Conservation (phyloP, 2,797 vertebrate species). For the Basileuterus tristriatus region DNA sequence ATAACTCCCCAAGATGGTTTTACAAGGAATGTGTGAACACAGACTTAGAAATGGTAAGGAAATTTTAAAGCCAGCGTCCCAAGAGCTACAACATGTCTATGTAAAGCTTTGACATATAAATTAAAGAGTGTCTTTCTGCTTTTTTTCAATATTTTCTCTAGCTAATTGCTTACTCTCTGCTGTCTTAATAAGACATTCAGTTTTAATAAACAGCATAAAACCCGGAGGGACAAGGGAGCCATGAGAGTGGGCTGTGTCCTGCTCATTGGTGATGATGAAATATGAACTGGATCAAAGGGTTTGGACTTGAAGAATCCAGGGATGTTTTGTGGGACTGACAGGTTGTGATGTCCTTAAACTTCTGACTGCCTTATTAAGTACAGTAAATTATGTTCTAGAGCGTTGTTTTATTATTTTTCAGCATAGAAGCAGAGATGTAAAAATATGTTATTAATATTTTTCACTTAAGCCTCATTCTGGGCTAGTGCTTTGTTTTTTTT, state of each 20-base stretch:
- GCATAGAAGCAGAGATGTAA: not conserved
- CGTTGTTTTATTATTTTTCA: not conserved
- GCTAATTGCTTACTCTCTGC: not conserved
- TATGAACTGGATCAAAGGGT: not conserved
- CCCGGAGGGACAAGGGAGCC: not conserved
- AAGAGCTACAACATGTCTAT: not conserved
- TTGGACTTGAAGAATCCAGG: not conserved
- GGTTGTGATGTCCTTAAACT: not conserved
- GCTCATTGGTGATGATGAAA: not conserved
- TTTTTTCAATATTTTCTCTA: not conserved
- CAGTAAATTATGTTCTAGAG: not conserved
- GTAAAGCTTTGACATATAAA: constrained; percentile 10
- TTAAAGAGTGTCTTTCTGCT: not conserved
- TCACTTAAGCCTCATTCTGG: not conserved
- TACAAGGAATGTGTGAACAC: constrained; percentile 7
- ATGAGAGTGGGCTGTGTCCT: not conserved
- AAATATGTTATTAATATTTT: not conserved
- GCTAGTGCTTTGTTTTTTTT: not conserved
- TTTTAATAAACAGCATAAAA: constrained; percentile 24
- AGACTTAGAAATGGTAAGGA: constrained; percentile 25
- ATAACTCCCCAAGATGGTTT: constrained; percentile 14
- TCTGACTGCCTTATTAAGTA: not conserved
- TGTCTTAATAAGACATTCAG: not conserved
- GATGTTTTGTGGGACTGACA: not conserved
- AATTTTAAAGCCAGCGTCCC: not conserved